Evolutionary conservation across 1,140 invertebrate species (phyloP), one percentile per base, ranked within the genome.

Genomic region (Eulimnadia texana): DNA sequence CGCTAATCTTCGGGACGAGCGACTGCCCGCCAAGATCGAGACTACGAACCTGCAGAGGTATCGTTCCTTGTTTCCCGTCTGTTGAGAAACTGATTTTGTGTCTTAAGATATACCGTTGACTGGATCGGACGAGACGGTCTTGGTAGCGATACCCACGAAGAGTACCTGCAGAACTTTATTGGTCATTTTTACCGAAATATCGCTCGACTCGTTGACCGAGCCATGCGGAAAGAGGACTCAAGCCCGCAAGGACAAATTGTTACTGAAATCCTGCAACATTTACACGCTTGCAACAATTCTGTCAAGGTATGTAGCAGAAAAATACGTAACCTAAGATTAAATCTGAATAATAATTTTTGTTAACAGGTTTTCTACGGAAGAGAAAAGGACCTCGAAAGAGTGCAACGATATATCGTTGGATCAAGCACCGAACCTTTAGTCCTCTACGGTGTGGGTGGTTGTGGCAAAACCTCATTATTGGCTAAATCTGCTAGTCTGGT

Each of bases 51-150:
- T 88, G 60, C 86, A 90, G 71, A 90, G 87, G 86, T 90, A 75
- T 55, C 19, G 23, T 60, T 52, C 11, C 19, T 22, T 60, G 3
- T 24, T 0, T 52, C n/a, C n/a, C n/a, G n/a, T n/a, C n/a, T n/a
- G n/a, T n/a, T n/a, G n/a, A n/a, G n/a, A n/a, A n/a, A n/a, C n/a
- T n/a, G n/a, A n/a, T n/a, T n/a, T n/a, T n/a, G n/a, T n/a, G n/a
- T n/a, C n/a, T n/a, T n/a, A n/a, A 90, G 90, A 68, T 97, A 94
- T 68, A 93, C 87, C 0, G 90, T 98, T 0, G 93, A 97, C 71
- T 98, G 94, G 94, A 92, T 93, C 25, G 93, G 93, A 0, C 80
- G 93, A 56, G 93, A 97, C 72, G 94, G 94, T 54, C 77, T 98
- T 10, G 92, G 94, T 67, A 80, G 82, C 11, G 90, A 95, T 69